Evolutionary conservation across 1,140 invertebrate species (phyloP).

Genomic region (Himalopsyche phryganea): DNA sequence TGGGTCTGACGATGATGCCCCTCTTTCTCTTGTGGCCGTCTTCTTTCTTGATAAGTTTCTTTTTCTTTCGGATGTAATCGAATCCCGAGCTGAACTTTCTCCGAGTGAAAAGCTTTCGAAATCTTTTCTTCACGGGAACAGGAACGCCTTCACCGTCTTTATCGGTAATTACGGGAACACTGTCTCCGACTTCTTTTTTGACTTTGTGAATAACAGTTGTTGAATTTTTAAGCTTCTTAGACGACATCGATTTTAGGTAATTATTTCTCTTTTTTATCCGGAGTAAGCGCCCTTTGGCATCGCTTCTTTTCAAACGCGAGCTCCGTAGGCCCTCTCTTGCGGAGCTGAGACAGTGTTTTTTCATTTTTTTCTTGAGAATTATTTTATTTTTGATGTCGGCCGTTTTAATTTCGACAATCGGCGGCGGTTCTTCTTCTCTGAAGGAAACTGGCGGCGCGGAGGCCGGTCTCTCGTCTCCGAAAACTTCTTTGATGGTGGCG

Average conservation of each 20-base stretch:
- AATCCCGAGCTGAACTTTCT: constrained; percentile 64
- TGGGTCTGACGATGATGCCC: constrained; percentile 52
- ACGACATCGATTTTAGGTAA: constrained; percentile 52
- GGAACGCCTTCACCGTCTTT: not conserved
- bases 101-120: constrained; percentile 49
- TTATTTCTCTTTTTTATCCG: constrained; percentile 55
- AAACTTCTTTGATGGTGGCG: constrained; percentile 75
- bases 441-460: constrained; percentile 57
- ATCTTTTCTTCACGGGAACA: constrained; percentile 37
- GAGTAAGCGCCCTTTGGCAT: constrained; percentile 55
- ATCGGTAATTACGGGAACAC: not conserved
- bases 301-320: constrained; percentile 56
- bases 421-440: constrained; percentile 40
- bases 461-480: constrained; percentile 68
- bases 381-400: constrained; percentile 34
- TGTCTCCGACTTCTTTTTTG: constrained; percentile 31
- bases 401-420: constrained; percentile 33
- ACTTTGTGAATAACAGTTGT: constrained; percentile 22
- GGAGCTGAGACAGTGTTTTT: constrained; percentile 38
- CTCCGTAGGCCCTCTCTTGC: constrained; percentile 56
- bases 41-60: constrained; percentile 55
- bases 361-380: constrained; percentile 15
- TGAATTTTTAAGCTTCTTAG: constrained; percentile 40
- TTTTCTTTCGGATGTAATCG: constrained; percentile 86
- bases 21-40: constrained; percentile 36